A percentile compares a stretch with the other conserved stretches of the same genome.
Conservation (phyloP, 2,888 invertebrate genomes). For the Noctuana brunneofusca region DNA sequence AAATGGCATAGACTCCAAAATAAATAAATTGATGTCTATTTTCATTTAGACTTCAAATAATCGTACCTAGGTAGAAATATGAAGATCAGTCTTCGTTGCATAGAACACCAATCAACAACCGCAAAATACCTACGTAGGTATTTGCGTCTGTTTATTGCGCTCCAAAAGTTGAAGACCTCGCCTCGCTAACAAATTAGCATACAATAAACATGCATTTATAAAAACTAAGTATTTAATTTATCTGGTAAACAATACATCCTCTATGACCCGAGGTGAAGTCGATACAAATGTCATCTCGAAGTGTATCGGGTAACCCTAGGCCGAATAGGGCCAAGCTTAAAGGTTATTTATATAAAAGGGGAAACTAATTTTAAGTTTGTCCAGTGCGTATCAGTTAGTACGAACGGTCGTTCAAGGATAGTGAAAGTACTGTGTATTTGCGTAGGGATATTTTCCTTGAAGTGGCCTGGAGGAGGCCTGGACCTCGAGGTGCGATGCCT, state of each 20-base stretch:
- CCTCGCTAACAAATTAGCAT: conserved; percentile 39
- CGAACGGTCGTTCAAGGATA: conserved; percentile 43
- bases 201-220: conserved; percentile 43
- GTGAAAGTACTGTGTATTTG: neutral
- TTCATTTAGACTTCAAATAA: too few relatives aligned
- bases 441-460: too few relatives aligned
- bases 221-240: conserved; percentile 53
- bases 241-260: conserved; percentile 56
- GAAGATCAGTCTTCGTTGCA: too few relatives aligned
- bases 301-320: conserved; percentile 78
- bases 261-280: conserved; percentile 62
- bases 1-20: too few relatives aligned
- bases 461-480: too few relatives aligned
- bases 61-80: too few relatives aligned
- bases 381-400: conserved; percentile 48
- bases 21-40: too few relatives aligned
- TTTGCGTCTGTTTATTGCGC: neutral
- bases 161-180: neutral
- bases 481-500: too few relatives aligned
- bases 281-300: conserved; percentile 55
- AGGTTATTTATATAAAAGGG: conserved; percentile 73
- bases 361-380: conserved; percentile 51
- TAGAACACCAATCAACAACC: neutral
- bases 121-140: too few relatives aligned
- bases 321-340: conserved; percentile 66